Evolutionary conservation across 64 coral and sea anemone species (phyloP), one percentile per base, ranked within the genome.

Genomic region (Dendrophyllia cribrosa): DNA sequence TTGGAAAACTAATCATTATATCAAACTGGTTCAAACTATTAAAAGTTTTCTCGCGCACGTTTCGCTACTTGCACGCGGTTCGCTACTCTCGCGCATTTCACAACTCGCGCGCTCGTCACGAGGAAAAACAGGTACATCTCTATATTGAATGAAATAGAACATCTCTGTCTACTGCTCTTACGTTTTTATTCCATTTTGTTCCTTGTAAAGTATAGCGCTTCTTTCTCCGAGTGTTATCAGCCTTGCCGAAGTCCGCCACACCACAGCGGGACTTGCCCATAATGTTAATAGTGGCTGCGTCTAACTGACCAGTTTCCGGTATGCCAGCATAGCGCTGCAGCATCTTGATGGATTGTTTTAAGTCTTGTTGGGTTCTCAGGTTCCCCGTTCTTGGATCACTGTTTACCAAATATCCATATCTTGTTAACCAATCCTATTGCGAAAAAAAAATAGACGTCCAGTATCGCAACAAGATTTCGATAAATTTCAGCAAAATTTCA

Each of bases 131-230:
- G 34, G 34, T 34, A 34, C 34, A 34, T 34, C 34, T 34, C 34
- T 34, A 34, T 34, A 34, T 34, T 34, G 34, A 34, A 34, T 34
- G 34, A 2, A 34, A 34, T 34, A 34, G 0, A 34, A 34, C 34
- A 34, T 34, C 34, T 34, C 34, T 34, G 2, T 34, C 34, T 34
- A 34, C 2, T 34, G 34, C 34, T 34, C 34, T 59, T 87, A 99
- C 97, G 70, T 91, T 94, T 62, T 99, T 99, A 43, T 96, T 86
- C 97, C 97, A 99, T 8, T 62, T 56, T 5, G 87, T 88, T 20
- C 97, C 97, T 70, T 99, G 94, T 7, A 99, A 51, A 56, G 82
- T 79, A 51, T 89, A 96, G 72, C 97, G 73, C 58, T 86, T 64
- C 51, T 85, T 90, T 95, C 96, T 79, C 22, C 91, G 82, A 10